Evolutionary conservation across 2,113 vertebrate species (phyloP), one percentile per base, ranked within the genome.

Genomic region (Zosterops borbonicus): DNA sequence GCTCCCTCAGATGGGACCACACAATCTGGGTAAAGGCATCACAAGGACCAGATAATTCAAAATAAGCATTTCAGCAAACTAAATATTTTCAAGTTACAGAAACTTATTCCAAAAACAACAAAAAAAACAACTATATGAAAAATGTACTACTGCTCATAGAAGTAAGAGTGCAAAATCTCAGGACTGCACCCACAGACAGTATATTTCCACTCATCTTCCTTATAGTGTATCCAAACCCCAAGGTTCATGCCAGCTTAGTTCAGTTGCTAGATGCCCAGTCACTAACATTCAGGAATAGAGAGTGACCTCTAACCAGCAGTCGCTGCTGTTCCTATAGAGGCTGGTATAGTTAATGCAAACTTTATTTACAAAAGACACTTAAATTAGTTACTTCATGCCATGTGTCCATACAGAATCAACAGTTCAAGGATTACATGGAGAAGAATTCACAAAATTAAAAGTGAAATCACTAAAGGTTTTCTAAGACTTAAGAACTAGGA

Each of bases 331-430:
- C 90, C 96, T 97, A 87, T 25, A 95, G 84, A 98, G 96, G 94
- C 92, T 83, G 87, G 83, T 95, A 96, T 86, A 97, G 97, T 98
- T 99, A 98, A 98, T 98, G 98, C 98, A 99, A 99, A 99, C 98
- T 99, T 99, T 99, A 99, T 99, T 99, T 99, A 99, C 98, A 98
- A 98, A 99, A 98, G 97, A 98, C 96, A 98, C 97, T 98, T 98
- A 98, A 98, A 98, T 98, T 98, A 98, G 98, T 98, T 98, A 98
- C 98, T 97, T 99, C 99, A 99, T 99, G 99, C 98, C 98, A 98
- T 99, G 98, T 98, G 98, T 98, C 98, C 98, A 97, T 98, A 98
- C 97, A 98, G 97, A 98, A 98, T 98, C 96, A 98, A 98, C 97
- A 96, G 97, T 98, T 98, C 97, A 96, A 96, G 96, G 96, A 94